Evolutionary conservation across 2,113 vertebrate genomes (phyloP), one percentile per base, ranked within the genome.

Genomic region (Tragelaphus buxtoni): DNA sequence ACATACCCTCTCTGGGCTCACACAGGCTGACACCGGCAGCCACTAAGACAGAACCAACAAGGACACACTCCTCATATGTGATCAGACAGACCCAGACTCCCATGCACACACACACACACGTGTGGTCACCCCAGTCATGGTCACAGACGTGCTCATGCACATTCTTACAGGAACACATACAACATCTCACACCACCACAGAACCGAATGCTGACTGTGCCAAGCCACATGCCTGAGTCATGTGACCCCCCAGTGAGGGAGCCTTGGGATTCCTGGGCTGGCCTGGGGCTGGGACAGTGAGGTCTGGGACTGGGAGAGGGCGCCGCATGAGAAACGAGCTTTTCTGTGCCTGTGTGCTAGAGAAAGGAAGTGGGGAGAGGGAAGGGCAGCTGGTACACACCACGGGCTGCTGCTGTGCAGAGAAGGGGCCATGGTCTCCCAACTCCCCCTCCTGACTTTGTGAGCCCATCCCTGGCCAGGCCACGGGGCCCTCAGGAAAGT

Each of bases 181-280:
- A 76, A 26, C 30, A 22, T 83, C 42, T 86, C 72, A 45, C 77
- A 61, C 0, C 10, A 60, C 86, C 42, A 28, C 22, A 84, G 80
- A 82, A 76, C 42, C 51, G 17, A 84, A 80, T 4, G 14, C 86
- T 22, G 74, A 88, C 76, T 42, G 16, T 24, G 79, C 94, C 90
- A 92, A 92, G 88, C 74, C 79, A 47, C 22, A 65, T 39, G 96
- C 82, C 74, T 18, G 58, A 95, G 90, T 95, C 47, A 35, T 42
- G 83, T 76, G 91, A 97, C 18, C 63, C n/a, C 16, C 13, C 87
- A 76, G 55, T 28, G 74, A 20, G 12, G 92, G 55, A 45, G 72
- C 42, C 39, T 51, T 1, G 53, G 93, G 82, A 90, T 96, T 51
- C 55, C 83, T 1, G 69, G 94, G 82, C 49, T 88, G 45, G 97